Percentiles rank a stretch among this genome's conserved stretches.
phyloP scores from a whole-genome alignment of 2,888 invertebrate species.

The Hyppa rectilinea region DNA sequence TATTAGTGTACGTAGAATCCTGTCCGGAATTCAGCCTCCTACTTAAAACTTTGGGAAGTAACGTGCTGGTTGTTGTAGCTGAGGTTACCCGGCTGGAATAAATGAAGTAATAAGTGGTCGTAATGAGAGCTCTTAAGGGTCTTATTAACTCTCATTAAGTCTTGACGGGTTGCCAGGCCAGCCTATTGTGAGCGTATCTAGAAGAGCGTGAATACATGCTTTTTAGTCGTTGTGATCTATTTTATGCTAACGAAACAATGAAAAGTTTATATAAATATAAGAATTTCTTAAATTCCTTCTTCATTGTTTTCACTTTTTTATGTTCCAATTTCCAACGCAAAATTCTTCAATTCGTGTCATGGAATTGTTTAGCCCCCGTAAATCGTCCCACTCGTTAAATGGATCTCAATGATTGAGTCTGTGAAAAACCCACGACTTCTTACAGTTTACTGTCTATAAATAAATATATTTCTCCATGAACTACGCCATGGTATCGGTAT shows the following conservation, averaged over 20 bases:
- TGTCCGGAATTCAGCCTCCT: neutral
- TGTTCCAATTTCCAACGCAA: neutral
- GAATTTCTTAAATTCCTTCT: neutral
- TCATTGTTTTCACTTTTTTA: neutral
- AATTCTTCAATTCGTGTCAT: neutral
- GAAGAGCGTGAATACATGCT: conserved; percentile 22
- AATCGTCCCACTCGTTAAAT: conserved; percentile 36
- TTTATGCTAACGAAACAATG: conserved; percentile 1
- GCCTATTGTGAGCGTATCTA: conserved; percentile 25
- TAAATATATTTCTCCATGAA: conserved; percentile 65
- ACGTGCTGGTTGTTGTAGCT: conserved; percentile 7
- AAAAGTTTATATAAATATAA: neutral
- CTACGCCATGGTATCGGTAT: conserved; percentile 60
- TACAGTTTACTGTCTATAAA: conserved; percentile 65
- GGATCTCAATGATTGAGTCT: conserved; percentile 20
- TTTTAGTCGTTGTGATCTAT: conserved; percentile 20
- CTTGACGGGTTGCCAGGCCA: conserved; percentile 28
- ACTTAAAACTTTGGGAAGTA: conserved; percentile 21
- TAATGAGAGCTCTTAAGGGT: conserved; percentile 49
- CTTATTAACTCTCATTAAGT: conserved; percentile 54
- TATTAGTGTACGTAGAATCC: conserved; percentile 16
- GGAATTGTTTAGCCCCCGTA: neutral
- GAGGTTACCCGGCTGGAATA: conserved; percentile 44
- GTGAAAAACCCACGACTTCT: conserved; percentile 49
- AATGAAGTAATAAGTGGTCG: conserved; percentile 54